Evolutionary conservation across 2,888 invertebrate genomes (phyloP).

Genomic region (Drosophila quasianomalipes): DNA sequence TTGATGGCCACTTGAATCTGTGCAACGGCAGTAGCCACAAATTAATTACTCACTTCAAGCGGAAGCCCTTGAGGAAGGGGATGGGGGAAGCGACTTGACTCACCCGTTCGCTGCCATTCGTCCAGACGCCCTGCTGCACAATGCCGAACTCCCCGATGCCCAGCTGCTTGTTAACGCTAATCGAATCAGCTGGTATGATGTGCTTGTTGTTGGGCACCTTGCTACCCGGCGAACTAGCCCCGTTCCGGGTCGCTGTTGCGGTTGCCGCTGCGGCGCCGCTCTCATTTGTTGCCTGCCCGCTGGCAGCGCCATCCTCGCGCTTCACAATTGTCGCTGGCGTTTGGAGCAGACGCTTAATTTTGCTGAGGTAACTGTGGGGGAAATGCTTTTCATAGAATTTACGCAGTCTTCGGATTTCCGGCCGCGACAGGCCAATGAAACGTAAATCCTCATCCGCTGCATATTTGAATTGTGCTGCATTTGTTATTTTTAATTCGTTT

Average conservation of each 20-base stretch:
- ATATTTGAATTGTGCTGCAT: slow-evolving; percentile 96
- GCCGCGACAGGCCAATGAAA: slow-evolving; percentile 96
- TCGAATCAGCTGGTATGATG: slow-evolving; percentile 95
- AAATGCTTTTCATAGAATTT: slow-evolving; percentile 97
- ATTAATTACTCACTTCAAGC: slow-evolving; percentile 41
- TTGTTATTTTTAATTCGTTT: slow-evolving; percentile 95
- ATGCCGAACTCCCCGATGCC: slow-evolving; percentile 99
- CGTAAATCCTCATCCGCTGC: slow-evolving; percentile 96
- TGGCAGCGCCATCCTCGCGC: slow-evolving; percentile 78
- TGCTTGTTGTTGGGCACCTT: slow-evolving; percentile 90
- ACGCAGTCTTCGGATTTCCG: slow-evolving; percentile 96
- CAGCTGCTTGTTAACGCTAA: slow-evolving; percentile 96
- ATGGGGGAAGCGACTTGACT: slow-evolving; percentile 62
- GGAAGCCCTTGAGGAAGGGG: slow-evolving; percentile 28
- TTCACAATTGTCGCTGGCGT: slow-evolving; percentile 84
- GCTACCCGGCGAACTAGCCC: slow-evolving; percentile 85
- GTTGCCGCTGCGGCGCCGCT: slow-evolving; percentile 37
- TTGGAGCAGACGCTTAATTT: slow-evolving; percentile 93
- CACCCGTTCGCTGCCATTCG: slow-evolving; percentile 96
- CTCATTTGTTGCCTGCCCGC: slow-evolving; percentile 41
- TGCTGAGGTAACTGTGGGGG: slow-evolving; percentile 96
- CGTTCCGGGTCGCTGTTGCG: slow-evolving; percentile 46
- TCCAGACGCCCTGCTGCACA: slow-evolving; percentile 99
- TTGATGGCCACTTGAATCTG: slow-evolving; percentile 98
- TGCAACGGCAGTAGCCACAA: slow-evolving; percentile 62